Conservation (phyloP, 1,140 invertebrate species). For the Cydia fagiglandana region DNA sequence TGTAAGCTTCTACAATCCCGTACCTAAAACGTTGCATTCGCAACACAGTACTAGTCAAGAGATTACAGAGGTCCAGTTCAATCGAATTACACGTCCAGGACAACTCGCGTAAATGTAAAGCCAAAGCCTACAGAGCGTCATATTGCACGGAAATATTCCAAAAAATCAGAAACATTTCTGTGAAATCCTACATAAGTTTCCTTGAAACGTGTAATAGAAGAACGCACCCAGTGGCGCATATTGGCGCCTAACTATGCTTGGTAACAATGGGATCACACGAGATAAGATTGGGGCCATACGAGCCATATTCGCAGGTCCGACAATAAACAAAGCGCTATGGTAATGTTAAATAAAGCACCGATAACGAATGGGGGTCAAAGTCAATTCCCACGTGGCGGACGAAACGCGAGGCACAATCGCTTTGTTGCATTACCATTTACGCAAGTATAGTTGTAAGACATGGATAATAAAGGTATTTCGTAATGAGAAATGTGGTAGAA, state of each 20-base stretch:
- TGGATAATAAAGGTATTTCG: neutral
- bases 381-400: constrained; percentile 36
- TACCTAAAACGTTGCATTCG: neutral
- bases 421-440: neutral
- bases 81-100: too few relatives aligned
- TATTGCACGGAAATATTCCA: too few relatives aligned
- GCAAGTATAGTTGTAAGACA: neutral
- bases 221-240: too few relatives aligned
- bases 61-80: too few relatives aligned
- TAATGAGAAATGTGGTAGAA: neutral
- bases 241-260: neutral
- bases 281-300: neutral
- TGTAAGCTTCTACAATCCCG: neutral
- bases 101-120: too few relatives aligned
- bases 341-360: constrained; percentile 30
- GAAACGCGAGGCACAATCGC: constrained; percentile 12
- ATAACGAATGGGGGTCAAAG: constrained; percentile 37
- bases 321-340: constrained; percentile 30
- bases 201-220: too few relatives aligned
- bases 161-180: too few relatives aligned
- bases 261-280: neutral
- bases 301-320: constrained; percentile 10
- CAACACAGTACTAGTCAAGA: neutral
- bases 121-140: too few relatives aligned
- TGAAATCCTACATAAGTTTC: too few relatives aligned